A percentile compares a stretch with the other conserved stretches of the same genome.
phyloP scores from a whole-genome alignment of 2,113 vertebrate genomes.

The Cebidichthys violaceus region DNA sequence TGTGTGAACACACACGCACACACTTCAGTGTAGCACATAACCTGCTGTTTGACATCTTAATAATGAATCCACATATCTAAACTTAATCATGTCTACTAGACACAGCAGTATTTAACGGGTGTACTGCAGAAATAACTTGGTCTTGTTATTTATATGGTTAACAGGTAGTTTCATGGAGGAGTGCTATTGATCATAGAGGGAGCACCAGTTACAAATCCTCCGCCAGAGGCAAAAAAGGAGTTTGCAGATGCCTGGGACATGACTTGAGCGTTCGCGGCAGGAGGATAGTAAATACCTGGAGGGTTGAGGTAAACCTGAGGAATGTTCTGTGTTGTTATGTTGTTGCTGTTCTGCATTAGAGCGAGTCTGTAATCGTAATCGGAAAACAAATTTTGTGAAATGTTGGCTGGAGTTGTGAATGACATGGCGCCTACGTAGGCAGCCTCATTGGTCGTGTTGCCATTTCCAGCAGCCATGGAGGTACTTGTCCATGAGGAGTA shows the following conservation, averaged over 20 bases:
- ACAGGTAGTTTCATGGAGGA: neutral
- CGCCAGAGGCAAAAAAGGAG: neutral
- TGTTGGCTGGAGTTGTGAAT: neutral
- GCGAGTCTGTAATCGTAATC: neutral
- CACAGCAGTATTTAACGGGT: neutral
- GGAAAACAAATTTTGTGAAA: neutral
- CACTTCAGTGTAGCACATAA: too few relatives aligned
- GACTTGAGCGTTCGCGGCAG: neutral
- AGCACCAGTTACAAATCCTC: neutral
- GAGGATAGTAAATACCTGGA: neutral
- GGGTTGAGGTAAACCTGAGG: neutral
- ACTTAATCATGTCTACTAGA: neutral
- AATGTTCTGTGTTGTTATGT: neutral
- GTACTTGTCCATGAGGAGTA: neutral
- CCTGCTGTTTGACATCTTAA: neutral
- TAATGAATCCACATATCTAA: neutral
- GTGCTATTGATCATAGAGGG: neutral
- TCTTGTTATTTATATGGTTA: neutral
- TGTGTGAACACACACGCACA: neutral
- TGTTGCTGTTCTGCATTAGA: neutral
- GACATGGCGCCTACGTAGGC: neutral
- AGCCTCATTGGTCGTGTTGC: neutral
- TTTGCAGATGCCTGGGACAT: neutral
- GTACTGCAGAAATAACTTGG: neutral
- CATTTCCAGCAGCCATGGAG: neutral